A percentile compares a stretch with the other conserved stretches of the same genome.
Conservation (phyloP, 2,113 vertebrate genomes). For the Serilophus lunatus region DNA sequence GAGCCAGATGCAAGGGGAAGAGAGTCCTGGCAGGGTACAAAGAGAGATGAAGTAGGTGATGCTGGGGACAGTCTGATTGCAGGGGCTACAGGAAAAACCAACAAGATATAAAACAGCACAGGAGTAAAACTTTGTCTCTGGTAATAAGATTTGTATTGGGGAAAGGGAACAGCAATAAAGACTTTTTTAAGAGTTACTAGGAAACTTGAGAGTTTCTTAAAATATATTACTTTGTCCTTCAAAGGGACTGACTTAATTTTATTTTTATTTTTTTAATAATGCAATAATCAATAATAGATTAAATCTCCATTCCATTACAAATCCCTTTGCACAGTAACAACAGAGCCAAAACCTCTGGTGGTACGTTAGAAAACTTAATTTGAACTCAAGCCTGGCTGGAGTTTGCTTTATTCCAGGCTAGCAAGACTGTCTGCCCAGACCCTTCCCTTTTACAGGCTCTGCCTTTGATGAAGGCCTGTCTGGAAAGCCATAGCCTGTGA, state of each 20-base stretch:
- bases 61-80: background rate
- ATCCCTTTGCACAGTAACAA: conserved; percentile 5
- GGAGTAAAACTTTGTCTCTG: background rate
- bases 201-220: background rate
- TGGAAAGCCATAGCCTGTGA: background rate
- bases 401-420: background rate
- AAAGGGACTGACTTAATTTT: conserved; percentile 17
- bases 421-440: background rate
- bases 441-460: background rate
- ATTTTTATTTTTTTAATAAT: conserved; percentile 19
- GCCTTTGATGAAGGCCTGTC: background rate
- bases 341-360: background rate
- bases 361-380: background rate
- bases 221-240: background rate
- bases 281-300: conserved; percentile 43
- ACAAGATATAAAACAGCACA: background rate
- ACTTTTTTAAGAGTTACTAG: background rate
- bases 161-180: background rate
- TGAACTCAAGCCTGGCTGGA: conserved; percentile 12
- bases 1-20: background rate
- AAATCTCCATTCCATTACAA: conserved; percentile 22
- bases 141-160: background rate
- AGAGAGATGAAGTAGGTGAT: background rate
- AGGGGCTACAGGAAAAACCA: background rate
- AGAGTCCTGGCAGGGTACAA: background rate